Evolutionary conservation across 2,888 invertebrate species (phyloP).

Genomic region (Nebria salina): DNA sequence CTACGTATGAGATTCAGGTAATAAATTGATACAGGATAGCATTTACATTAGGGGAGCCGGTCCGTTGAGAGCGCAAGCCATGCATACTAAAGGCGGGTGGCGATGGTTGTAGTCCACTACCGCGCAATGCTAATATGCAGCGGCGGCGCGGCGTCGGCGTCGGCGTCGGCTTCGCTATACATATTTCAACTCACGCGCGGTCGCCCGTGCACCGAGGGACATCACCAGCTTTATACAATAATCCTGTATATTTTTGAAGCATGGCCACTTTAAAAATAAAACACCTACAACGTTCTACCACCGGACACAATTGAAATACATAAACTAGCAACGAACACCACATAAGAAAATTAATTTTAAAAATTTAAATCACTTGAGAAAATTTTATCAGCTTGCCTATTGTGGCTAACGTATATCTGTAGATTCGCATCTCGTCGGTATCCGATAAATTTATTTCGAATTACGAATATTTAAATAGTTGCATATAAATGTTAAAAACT

Average conservation of each 20-base stretch:
- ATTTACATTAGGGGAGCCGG: slow-evolving; percentile 50
- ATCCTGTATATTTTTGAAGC: not conserved
- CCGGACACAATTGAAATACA: too few relatives aligned
- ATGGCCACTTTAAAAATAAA: not conserved
- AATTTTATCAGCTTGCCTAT: too few relatives aligned
- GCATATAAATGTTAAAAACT: not conserved
- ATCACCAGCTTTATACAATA: not conserved
- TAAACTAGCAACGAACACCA: too few relatives aligned
- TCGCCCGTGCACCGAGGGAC: not conserved
- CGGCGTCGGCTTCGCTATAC: slow-evolving; percentile 2
- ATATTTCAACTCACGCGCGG: slow-evolving; percentile 11
- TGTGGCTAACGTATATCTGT: too few relatives aligned
- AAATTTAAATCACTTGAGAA: too few relatives aligned
- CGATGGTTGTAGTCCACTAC: not conserved
- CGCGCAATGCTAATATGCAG: slow-evolving; percentile 20
- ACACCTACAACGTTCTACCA: too few relatives aligned
- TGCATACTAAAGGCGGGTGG: slow-evolving; percentile 28
- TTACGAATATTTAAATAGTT: too few relatives aligned
- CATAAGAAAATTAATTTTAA: too few relatives aligned
- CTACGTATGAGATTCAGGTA: slow-evolving; percentile 47
- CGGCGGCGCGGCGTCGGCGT: not conserved
- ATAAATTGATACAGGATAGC: slow-evolving; percentile 53
- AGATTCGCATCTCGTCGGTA: too few relatives aligned
- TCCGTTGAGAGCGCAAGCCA: slow-evolving; percentile 15
- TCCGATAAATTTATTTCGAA: too few relatives aligned